phyloP scores from a whole-genome alignment of 2,113 vertebrate species.

The Casuarius casuarius region DNA sequence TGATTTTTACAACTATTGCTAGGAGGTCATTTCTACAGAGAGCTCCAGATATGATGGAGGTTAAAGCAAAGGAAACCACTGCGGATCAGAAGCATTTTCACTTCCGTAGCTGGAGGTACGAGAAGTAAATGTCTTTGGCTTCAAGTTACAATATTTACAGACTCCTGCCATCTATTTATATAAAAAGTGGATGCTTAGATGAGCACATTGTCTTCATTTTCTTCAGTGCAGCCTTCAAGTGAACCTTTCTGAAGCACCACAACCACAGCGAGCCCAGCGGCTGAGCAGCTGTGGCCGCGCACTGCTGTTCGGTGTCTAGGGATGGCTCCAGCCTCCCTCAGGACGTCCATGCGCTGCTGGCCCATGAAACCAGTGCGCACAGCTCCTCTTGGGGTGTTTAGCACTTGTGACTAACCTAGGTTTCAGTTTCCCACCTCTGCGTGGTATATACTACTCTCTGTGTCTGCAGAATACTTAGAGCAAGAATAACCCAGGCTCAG shows the following conservation, averaged over 20 bases:
- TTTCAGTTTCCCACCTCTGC: background rate
- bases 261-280: background rate
- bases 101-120: background rate
- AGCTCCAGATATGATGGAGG: background rate
- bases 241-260: background rate
- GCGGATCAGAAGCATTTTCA: background rate
- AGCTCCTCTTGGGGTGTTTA: background rate
- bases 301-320: background rate
- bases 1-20: background rate
- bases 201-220: background rate
- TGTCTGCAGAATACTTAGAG: background rate
- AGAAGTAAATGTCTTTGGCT: background rate
- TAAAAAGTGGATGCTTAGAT: background rate
- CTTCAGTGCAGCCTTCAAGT: background rate
- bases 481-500: background rate
- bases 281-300: background rate
- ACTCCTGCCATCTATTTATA: background rate
- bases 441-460: background rate
- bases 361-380: background rate
- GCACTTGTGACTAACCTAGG: background rate
- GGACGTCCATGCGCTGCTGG: background rate
- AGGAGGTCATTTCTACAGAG: background rate
- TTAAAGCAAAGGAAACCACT: background rate
- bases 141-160: background rate
- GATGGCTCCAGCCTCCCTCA: background rate